These are phyloP conservation scores for Poecilia gillii DNA, from an alignment of 2,797 vertebrate species.

Conservation along the genomic window DNA sequence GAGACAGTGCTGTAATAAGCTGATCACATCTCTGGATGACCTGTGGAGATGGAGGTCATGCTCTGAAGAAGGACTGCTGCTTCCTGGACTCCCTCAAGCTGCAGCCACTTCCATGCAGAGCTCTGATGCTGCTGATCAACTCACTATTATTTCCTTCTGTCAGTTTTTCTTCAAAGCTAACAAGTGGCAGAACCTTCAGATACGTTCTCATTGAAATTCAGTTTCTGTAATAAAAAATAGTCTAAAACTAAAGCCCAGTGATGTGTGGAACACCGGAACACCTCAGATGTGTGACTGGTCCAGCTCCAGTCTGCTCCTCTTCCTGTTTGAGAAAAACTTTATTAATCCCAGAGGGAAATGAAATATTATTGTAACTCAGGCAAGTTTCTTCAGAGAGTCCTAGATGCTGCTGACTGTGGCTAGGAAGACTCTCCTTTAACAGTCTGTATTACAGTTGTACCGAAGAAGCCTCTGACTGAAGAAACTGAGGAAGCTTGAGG, in stretches of 20 bases:
- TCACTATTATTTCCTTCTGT: neutral
- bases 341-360: neutral
- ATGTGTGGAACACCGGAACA: too few species aligned
- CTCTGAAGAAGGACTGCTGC: constrained; percentile 18
- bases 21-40: constrained; percentile 57
- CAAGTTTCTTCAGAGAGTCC: neutral
- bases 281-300: too few species aligned
- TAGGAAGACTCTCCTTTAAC: neutral
- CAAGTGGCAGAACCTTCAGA: neutral
- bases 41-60: constrained; percentile 51
- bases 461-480: neutral
- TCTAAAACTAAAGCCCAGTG: neutral
- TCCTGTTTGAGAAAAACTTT: neutral
- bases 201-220: neutral
- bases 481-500: neutral
- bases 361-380: neutral
- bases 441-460: neutral
- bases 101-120: neutral
- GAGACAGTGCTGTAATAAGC: constrained; percentile 15
- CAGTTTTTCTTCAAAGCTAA: neutral
- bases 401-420: neutral
- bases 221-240: neutral
- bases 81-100: neutral
- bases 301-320: neutral
- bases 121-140: neutral